phyloP scores from a whole-genome alignment of 2,888 invertebrate species.

The Prosapia bicincta region DNA sequence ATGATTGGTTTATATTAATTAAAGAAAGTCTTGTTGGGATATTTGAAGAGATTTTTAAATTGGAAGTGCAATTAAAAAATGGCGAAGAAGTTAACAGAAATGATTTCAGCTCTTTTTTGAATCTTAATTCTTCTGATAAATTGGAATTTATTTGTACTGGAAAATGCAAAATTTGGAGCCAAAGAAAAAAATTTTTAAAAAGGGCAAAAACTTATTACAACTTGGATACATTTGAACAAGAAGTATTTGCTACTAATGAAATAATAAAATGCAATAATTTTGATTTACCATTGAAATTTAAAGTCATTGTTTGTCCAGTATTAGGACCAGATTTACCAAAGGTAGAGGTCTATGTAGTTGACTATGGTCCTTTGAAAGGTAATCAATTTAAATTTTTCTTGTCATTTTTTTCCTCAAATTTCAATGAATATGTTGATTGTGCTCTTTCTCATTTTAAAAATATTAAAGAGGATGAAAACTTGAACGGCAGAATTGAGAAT shows the following conservation, averaged over 20 bases:
- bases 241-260: background rate
- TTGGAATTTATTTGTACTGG: background rate
- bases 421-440: background rate
- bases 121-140: background rate
- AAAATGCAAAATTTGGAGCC: background rate
- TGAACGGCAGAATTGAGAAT: too few relatives aligned
- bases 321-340: background rate
- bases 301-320: background rate
- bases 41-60: conserved; percentile 44
- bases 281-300: background rate
- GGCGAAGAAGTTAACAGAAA: background rate
- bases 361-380: background rate
- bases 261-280: background rate
- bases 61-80: conserved; percentile 40
- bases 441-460: background rate
- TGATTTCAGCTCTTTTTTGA: background rate
- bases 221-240: background rate
- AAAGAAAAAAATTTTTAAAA: background rate
- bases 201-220: background rate
- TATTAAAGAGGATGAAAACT: background rate
- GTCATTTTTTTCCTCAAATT: background rate
- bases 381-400: background rate
- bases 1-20: conserved; percentile 27
- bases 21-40: conserved; percentile 43
- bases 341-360: background rate